phyloP scores from a whole-genome alignment of 2,113 vertebrate species.

The Seriola rivoliana region DNA sequence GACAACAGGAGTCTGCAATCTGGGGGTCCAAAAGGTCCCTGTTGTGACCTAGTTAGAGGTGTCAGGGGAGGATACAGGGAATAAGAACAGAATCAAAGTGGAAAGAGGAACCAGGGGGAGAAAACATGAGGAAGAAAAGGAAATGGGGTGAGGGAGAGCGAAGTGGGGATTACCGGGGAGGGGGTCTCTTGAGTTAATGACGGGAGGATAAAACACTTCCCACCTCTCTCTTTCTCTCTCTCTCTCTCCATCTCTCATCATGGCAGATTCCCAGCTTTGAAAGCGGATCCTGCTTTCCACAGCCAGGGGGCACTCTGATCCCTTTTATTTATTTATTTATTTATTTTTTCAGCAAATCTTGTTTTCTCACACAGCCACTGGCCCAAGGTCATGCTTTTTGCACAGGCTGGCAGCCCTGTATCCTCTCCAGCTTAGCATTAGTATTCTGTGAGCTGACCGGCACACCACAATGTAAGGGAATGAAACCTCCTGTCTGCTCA shows the following conservation, averaged over 20 bases:
- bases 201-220: conserved; percentile 38
- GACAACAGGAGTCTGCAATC: conserved; percentile 8
- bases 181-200: conserved; percentile 47
- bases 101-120: neutral
- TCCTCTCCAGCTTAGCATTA: conserved; percentile 66
- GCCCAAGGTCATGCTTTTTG: conserved; percentile 78
- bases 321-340: neutral
- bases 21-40: conserved; percentile 76
- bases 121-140: neutral
- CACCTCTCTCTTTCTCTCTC: conserved; percentile 7
- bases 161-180: neutral
- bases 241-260: neutral
- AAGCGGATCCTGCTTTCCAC: conserved; percentile 29
- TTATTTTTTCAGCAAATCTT: neutral
- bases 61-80: conserved; percentile 88
- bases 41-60: conserved; percentile 89
- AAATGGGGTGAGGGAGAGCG: conserved; percentile 67
- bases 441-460: conserved; percentile 57
- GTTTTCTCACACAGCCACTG: conserved; percentile 45
- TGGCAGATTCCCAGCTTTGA: conserved; percentile 1
- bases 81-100: conserved; percentile 89
- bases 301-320: conserved; percentile 62
- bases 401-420: conserved; percentile 54
- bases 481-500: conserved; percentile 52
- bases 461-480: conserved; percentile 58